Base-by-base conservation (phyloP, 2,888 invertebrate genomes). In the Thecophora atra region DNA sequence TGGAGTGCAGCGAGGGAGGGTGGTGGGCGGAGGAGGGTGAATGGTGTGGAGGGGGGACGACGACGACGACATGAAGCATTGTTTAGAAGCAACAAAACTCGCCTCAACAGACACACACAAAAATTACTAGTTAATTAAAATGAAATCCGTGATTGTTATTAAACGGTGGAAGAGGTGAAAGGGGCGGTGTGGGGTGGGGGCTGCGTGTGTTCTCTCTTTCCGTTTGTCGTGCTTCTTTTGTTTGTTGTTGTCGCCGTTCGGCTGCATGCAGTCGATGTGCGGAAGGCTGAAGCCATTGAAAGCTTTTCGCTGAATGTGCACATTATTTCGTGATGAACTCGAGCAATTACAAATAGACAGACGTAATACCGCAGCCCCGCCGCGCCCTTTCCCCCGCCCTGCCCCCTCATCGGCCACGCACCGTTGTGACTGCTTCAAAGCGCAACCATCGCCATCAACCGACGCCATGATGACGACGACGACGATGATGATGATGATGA, bases 261-360 rank as follows among this genome's bases (percentile, higher is more conserved):
- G 17, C n/a, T 47, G 15, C 13, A 47, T n/a, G 47, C 47, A 1
- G 5, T n/a, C 15, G 13, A n/a, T 47, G 47, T n/a, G 6, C 17
- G 6, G 15, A 47, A n/a, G 11, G 47, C 5, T 58, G 28, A 26
- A 24, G 58, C 42, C 56, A 67, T 56, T 67, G 47, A 44, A 58
- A 58, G 26, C 68, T 69, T 70, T 63, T 63, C 47, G 70, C 52
- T 70, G 70, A 63, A 63, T 70, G 63, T 24, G 51, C 70, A 42
- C 17, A 62, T 63, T 52, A 62, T 52, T 70, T 21, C 13, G 30
- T 63, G 63, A 52, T 37, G 47, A 63, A 63, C 26, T 42, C 42
- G 52, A 62, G 51, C 52, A 63, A 52, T 63, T 26, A 58, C 51
- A 30, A 52, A 8, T 21, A 51, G 52, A 42, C 21, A 15, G 42